Evolutionary conservation across 1,140 invertebrate species (phyloP).

Genomic region (Aricia agestis): DNA sequence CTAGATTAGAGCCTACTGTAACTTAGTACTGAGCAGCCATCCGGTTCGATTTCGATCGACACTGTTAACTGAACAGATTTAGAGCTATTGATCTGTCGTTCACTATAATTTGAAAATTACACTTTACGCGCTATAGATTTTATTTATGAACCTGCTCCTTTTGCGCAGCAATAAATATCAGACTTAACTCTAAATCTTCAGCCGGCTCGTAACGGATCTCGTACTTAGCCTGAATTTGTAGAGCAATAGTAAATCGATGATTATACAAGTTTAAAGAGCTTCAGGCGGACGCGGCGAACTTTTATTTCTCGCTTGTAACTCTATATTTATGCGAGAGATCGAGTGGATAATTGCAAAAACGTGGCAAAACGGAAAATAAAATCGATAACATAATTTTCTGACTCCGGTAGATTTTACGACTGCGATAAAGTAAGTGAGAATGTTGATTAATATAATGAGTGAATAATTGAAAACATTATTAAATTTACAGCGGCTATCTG

Average conservation of each 20-base stretch:
- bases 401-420: not conserved
- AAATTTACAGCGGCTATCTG: slow-evolving; percentile 5
- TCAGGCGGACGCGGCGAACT: not conserved
- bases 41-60: not conserved
- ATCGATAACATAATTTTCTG: not conserved
- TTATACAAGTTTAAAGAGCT: not conserved
- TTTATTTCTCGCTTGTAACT: not conserved
- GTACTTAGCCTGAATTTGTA: slow-evolving; percentile 1
- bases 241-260: not conserved
- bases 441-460: slow-evolving; percentile 4
- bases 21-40: too few species aligned
- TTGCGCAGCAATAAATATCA: not conserved
- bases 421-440: not conserved
- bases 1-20: too few species aligned
- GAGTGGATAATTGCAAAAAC: not conserved
- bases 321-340: not conserved
- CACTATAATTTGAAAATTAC: slow-evolving; percentile 3
- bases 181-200: not conserved
- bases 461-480: slow-evolving; percentile 15
- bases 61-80: not conserved
- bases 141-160: slow-evolving; percentile 1
- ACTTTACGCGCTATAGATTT: not conserved
- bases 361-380: not conserved
- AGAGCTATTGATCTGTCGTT: slow-evolving; percentile 2
- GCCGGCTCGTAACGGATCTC: not conserved